These are phyloP conservation scores for Hassar affinis DNA, from an alignment of 2,113 vertebrate species.

Conservation along the genomic window DNA sequence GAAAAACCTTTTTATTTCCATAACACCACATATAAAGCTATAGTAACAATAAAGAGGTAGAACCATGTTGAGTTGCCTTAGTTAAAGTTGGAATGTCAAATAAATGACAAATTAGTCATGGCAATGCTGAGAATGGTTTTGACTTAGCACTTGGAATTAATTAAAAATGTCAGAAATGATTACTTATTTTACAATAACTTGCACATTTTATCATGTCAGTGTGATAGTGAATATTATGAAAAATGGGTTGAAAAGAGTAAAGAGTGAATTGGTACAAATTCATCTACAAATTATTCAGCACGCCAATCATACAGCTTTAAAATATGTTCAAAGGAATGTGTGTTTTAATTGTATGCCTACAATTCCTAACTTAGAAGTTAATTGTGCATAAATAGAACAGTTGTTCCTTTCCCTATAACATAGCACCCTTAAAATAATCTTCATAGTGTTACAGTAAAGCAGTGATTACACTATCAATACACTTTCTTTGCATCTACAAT, in stretches of 20 bases:
- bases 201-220: no score
- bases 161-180: no score
- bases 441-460: not conserved
- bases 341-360: not conserved
- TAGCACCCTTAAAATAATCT: not conserved
- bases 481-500: not conserved
- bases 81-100: not conserved
- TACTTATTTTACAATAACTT: not conserved
- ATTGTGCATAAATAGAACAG: not conserved
- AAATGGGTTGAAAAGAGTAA: not conserved
- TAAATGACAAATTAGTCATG: not conserved
- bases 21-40: slow-evolving; percentile 2
- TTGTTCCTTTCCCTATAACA: not conserved
- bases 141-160: not conserved
- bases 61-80: slow-evolving; percentile 11
- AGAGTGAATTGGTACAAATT: not conserved
- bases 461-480: not conserved
- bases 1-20: not conserved
- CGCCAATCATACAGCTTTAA: not conserved
- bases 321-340: not conserved
- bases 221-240: not conserved
- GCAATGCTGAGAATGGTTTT: not conserved
- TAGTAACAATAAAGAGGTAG: slow-evolving; percentile 38
- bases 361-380: not conserved
- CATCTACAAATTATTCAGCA: slow-evolving; percentile 12